Base-by-base conservation (phyloP, 2,797 vertebrate genomes). In the Selene dorsalis region DNA sequence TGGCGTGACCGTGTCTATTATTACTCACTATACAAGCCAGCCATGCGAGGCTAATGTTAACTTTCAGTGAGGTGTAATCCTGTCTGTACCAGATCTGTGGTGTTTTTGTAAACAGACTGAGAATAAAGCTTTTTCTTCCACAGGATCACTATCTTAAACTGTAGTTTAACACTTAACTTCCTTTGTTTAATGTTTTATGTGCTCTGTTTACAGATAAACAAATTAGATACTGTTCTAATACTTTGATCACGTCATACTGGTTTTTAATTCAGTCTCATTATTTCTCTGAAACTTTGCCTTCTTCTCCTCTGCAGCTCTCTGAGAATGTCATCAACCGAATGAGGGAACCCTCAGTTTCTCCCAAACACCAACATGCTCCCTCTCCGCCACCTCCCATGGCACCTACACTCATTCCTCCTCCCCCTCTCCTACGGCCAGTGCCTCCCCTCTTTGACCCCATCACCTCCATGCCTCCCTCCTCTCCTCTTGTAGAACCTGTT, bases 271-370 rank as follows among this genome's bases (percentile, higher is more conserved):
- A 10, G 1, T 39, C 1, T 43, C 0, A 41, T 48, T 67, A 4
- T 63, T 69, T 4, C 38, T 50, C 28, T 78, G 14, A 62, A 43
- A 56, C 26, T 16, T 71, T 60, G 69, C 5, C 67, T 61, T 20
- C 9, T 64, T 85, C 22, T 80, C 3, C 20, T 83, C 70, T 80
- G 6, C 91, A 99, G 98, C 93, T 99, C 1, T 99, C 98, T 0
- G 97, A 99, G 86, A 97, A 95, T 67, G 94, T 99, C 90, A 98
- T 99, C 83, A 97, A 97, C 66, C 97, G 98, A 7, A 99, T 99
- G 98, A 97, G 96, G 91, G 97, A 99, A 45, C 91, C 96, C 86
- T 24, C 77, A 80, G 0, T 69, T 86, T 45, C 88, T 91, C 39
- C 93, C 66, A 66, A 61, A 89, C 2, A 80, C 73, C 50, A 71